Base-by-base conservation (phyloP, 2,113 vertebrate genomes). In the Ahaetulla prasina region DNA sequence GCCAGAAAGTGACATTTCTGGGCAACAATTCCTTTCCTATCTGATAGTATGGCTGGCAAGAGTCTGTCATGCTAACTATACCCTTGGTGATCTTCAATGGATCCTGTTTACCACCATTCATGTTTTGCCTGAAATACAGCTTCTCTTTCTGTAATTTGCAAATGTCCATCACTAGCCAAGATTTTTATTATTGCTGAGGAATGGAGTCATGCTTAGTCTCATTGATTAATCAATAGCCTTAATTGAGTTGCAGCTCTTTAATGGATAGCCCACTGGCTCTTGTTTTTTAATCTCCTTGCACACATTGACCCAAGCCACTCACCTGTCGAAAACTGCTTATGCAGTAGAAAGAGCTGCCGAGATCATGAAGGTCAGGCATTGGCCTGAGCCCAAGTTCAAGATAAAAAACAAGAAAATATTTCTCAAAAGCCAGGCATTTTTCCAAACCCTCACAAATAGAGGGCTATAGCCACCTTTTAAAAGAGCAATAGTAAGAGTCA, bases 191-290 rank as follows among this genome's bases (percentile, higher is more conserved):
- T 90, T 94, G 63, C 93, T 85, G 43, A 92, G 90, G 94, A 95
- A 90, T 92, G 85, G 90, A 96, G 93, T 49, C 93, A 93, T 95
- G 93, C 90, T 94, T 95, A 85, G 94, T 93, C 60, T 94, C 96
- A 96, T 95, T 93, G 95, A 96, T 97, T 96, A 97, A 97, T 97
- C 96, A 95, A 97, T 97, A 95, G 53, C 45, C 92, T 96, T 96
- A 97, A 96, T 96, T 97, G 95, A 97, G 95, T 96, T 94, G 92
- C 91, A 92, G 92, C 89, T 96, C 88, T 94, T 90, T 91, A 95
- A 93, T 30, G 84, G 93, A 92, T 93, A 92, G 84, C 87, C 91
- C 0, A 11, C 60, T 3, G 2, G 88, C 27, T 47, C 91, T 92
- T 53, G 90, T 50, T 88, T 87, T 92, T 68, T 90, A 89, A 92